Evolutionary conservation across 2,888 invertebrate genomes (phyloP), one percentile per base, ranked within the genome.

Genomic region (Drosophila nigricruria): DNA sequence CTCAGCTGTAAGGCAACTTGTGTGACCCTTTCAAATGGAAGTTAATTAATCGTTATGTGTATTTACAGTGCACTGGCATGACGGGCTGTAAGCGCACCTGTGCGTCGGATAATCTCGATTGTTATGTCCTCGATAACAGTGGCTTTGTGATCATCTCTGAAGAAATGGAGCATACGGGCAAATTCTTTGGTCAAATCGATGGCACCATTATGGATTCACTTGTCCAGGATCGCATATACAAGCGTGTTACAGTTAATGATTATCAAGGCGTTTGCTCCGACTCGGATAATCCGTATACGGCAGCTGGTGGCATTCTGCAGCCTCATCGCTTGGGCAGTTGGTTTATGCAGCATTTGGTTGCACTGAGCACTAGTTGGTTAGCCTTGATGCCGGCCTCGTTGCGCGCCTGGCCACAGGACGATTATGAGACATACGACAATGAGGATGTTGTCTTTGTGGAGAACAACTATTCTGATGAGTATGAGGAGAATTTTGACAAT

Each of bases 121-220:
- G 98, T 92, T 98, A 98, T 91, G 96, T 98, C 38, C 93, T 98
- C 63, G 98, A 98, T 91, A 98, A 98, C 93, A 98, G 97, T 92
- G 98, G 98, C 16, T 98, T 98, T 92, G 96, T 98, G 58, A 96
- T 98, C 59, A 95, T 98, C 42, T 98, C 98, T 0, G 97, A 98
- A 92, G 96, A 96, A 79, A 94, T 95, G 36, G 95, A 96, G 45
- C 97, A 98, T 88, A 97, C 97, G 1, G 98, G 98, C 1, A 95
- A 96, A 89, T 98, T 98, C 93, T 98, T 98, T 90, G 98, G 98
- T 0, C 97, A 98, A 93, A 96, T 98, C 45, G 98, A 98, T 92
- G 97, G 97, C 23, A 97, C 97, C 16, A 97, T 98, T 71, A 97
- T 98, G 97, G 97, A 98, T 92, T 97, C 97, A 0, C 93, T 98